Base-by-base conservation (phyloP, 1,140 invertebrate genomes). In the Calliphora vicina region DNA sequence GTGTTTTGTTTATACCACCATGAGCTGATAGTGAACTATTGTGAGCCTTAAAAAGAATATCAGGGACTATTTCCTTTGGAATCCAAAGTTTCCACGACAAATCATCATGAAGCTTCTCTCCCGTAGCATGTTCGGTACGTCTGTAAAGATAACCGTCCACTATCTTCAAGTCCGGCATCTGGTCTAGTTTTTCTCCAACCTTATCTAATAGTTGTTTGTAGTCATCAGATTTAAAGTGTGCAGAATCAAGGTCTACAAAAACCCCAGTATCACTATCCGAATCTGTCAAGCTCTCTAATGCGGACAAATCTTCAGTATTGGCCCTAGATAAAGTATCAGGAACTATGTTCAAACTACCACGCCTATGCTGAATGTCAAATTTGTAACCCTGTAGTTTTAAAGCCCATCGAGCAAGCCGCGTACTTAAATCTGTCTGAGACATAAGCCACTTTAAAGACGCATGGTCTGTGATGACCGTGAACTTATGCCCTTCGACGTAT, bases 401-500 rank as follows among this genome's bases (percentile, higher is more conserved):
- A 20, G 85, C 85, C 88, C 86, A 88, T 10, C 87, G 80, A 23
- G 87, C 85, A 6, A 88, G 35, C 12, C 86, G 35, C 35, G 85
- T 85, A 26, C 8, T 27, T 10, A 73, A 26, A 73, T 73, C 71
- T 13, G 71, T 5, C 26, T 73, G 71, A 27, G 20, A 84, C 29
- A 86, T 78, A 29, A 87, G 85, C 86, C 86, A 86, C 73, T 86
- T 84, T 26, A 87, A 61, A 13, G 83, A 83, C 3, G 82, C 43
- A 84, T 87, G 86, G 57, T 87, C 85, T 0, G 86, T 86, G 25
- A 91, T 84, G 0, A 92, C 88, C 0, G 26, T 87, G 81, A 92
- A 91, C 8, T 88, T 83, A 8, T 27, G 88, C 4, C 87, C 88
- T 45, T 90, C 87, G 43, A 92, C 45, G 84, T 91, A 93, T 23